Percentiles rank a stretch among this genome's conserved stretches.
Conservation (phyloP, 2,113 vertebrate genomes). For the Mirounga angustirostris region DNA sequence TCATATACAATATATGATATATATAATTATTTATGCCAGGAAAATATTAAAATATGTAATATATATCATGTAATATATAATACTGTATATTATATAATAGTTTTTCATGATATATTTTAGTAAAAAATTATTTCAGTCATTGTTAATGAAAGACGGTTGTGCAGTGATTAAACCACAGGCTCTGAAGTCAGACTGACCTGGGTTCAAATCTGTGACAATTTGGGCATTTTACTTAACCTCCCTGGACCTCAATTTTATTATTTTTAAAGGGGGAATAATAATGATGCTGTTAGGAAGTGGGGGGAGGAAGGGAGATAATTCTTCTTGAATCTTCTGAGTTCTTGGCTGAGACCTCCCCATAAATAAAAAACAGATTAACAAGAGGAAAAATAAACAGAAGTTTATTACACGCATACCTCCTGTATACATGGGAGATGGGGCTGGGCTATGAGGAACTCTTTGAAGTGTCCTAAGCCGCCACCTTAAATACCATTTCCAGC, state of each 20-base stretch:
- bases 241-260: not conserved
- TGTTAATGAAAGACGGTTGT: not conserved
- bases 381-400: not conserved
- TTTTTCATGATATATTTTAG: conserved; percentile 26
- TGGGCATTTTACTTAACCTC: not conserved
- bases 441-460: not conserved
- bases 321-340: not conserved
- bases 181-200: not conserved
- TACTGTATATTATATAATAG: not conserved
- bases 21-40: not conserved
- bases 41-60: not conserved
- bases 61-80: not conserved
- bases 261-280: not conserved
- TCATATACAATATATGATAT: conserved; percentile 1
- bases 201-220: conserved; percentile 44
- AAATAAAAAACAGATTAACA: conserved; percentile 3
- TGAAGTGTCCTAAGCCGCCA: not conserved
- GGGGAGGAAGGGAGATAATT: not conserved
- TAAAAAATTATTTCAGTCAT: not conserved
- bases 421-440: not conserved
- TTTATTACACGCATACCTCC: not conserved
- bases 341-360: not conserved
- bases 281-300: not conserved
- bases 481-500: not conserved
- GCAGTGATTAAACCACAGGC: not conserved